phyloP scores from a whole-genome alignment of 2,888 invertebrate genomes.

The Cerceris rybyensis region DNA sequence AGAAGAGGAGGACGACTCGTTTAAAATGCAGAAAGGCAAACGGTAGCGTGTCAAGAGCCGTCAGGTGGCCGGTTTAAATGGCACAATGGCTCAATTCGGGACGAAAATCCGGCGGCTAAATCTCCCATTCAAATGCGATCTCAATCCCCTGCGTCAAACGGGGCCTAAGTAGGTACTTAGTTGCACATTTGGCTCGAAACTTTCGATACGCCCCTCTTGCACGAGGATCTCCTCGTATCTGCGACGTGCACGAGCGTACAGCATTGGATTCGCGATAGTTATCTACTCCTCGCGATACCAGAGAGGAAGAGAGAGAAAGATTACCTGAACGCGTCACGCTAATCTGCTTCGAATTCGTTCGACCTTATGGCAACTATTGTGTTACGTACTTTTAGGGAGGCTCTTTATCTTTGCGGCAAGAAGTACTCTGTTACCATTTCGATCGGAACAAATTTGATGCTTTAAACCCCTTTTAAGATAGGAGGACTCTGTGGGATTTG shows the following conservation, averaged over 20 bases:
- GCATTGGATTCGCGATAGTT: constrained; percentile 52
- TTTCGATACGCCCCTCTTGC: constrained; percentile 36
- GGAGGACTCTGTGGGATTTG: no score
- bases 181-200: constrained; percentile 81
- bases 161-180: constrained; percentile 80
- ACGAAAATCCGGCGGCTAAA: constrained; percentile 77
- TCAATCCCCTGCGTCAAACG: constrained; percentile 75
- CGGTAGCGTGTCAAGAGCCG: constrained; percentile 70
- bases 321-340: constrained; percentile 57
- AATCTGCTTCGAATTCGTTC: constrained; percentile 50
- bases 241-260: constrained; percentile 17
- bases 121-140: constrained; percentile 80
- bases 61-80: constrained; percentile 77
- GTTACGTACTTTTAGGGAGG: constrained; percentile 35
- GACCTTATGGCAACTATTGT: constrained; percentile 60
- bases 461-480: no score
- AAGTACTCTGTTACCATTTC: neutral
- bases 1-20: constrained; percentile 21
- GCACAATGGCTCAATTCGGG: constrained; percentile 79
- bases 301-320: constrained; percentile 1
- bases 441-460: neutral
- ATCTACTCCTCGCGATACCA: constrained; percentile 51
- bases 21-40: constrained; percentile 73
- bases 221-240: constrained; percentile 7
- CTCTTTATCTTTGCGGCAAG: neutral